phyloP scores from a whole-genome alignment of 1,140 invertebrate species.

The Drusus annulatus region DNA sequence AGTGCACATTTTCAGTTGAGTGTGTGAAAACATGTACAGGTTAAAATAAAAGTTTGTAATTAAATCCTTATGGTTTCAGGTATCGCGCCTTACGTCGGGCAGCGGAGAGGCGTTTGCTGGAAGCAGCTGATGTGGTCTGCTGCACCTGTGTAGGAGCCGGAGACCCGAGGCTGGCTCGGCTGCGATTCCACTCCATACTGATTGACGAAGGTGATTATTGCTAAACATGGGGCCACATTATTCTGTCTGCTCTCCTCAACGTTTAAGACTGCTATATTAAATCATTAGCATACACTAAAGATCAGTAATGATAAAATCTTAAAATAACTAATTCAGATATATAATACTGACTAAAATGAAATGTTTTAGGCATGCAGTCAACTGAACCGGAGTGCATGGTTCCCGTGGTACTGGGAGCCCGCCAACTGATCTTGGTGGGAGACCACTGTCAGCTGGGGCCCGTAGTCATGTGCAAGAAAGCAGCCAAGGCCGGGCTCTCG shows the following conservation, averaged over 20 bases:
- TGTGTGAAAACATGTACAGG: too few relatives aligned
- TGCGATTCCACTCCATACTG: conserved; percentile 97
- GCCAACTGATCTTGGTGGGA: conserved; percentile 95
- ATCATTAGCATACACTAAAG: too few relatives aligned
- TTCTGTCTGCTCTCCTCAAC: too few relatives aligned
- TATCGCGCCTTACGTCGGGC: conserved; percentile 93
- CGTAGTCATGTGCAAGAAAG: conserved; percentile 99
- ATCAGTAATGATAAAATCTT: background rate
- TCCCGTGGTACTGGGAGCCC: conserved; percentile 97
- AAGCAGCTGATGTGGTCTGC: conserved; percentile 98
- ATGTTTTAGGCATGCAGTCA: conserved; percentile 84
- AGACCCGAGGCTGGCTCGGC: conserved; percentile 90
- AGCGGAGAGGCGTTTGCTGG: conserved; percentile 92
- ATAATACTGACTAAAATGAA: background rate
- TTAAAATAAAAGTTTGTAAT: too few relatives aligned
- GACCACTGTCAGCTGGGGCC: conserved; percentile 99
- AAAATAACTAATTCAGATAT: background rate
- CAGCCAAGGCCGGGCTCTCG: conserved; percentile 95
- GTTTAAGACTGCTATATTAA: too few relatives aligned
- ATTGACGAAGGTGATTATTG: conserved; percentile 91
- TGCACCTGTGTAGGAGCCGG: conserved; percentile 99
- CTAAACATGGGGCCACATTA: too few relatives aligned
- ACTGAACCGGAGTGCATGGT: conserved; percentile 99
- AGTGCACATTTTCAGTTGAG: too few relatives aligned
- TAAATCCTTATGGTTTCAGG: background rate